Evolutionary conservation across 2,888 invertebrate genomes (phyloP), one percentile per base, ranked within the genome.

Genomic region (Parascotia fuliginaria): DNA sequence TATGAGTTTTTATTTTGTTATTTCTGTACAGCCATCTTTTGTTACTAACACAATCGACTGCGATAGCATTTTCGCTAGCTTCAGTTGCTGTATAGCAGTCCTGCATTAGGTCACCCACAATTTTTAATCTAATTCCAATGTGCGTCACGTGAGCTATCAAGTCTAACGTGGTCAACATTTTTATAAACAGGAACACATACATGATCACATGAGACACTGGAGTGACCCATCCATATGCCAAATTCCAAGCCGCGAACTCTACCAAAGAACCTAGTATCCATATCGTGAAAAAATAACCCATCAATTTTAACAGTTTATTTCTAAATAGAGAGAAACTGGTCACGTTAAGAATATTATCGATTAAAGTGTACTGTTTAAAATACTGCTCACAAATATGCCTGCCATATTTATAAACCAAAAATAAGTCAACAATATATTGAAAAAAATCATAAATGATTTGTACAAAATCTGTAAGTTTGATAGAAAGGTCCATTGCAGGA

Each of bases 141-240:
- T 86, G 79, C 61, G 79, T 74, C 3, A 83, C 72, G 49, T 89
- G 83, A 15, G 79, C 73, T 22, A 81, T 81, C 14, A 89, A 64
- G 59, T 88, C 84, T 14, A 89, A 47, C 3, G 73, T 81, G 0
- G 83, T 84, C 0, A 87, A 51, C 13, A 87, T 84, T 75, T 88
- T 89, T 27, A 87, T 77, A n/a, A 82, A 67, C 13, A 86, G 54
- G 64, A 76, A 87, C 1, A 85, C 15, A 51, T 87, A 87, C 3
- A 77, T 45, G 6, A 78, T 14, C 0, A 76, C 65, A 56, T 77
- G 85, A 0, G 71, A 29, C 0, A 68, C 14, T 0, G 89, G 75
- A 6, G 54, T 51, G 3, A 59, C 16, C 58, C 70, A 72, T 16
- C 81, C 85, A 33, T 70, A 81, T 16, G 60, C 73, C 0, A 78